Evolutionary conservation across 2,797 vertebrate genomes (phyloP), one percentile per base, ranked within the genome.

Genomic region (Aldrovandia affinis): DNA sequence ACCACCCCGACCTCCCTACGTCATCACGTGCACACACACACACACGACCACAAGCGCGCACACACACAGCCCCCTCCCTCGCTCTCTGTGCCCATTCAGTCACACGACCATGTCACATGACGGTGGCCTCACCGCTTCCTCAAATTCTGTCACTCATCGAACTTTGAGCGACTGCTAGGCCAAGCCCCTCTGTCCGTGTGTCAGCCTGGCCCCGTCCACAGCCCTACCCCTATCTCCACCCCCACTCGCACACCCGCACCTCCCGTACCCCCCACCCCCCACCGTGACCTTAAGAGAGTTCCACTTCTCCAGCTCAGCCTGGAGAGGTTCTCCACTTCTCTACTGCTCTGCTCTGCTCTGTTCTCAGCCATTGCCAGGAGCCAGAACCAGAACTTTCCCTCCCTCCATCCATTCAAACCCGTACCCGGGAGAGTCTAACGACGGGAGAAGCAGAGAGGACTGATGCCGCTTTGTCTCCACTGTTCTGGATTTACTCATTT

Each of bases 141-240:
- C 22, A 47, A 70, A 7, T 9, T n/a, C 39, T 59, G 47, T 82
- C 63, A 83, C 44, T 28, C 73, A 83, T 83, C 65, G 44, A 42
- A 25, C 39, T 55, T 50, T 78, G 73, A 57, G 70, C 81, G 30
- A 57, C 44, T n/a, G 81, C 82, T 77, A 59, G 82, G 70, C 73
- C 82, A 61, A 57, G 70, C 33, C 20, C 36, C 33, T 52, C 73
- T 83, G 82, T 75, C 73, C n/a, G 20, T 47, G 22, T 5, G 63
- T 83, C 50, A 33, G 39, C 50, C 61, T 55, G 50, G 47, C 82
- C 44, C 10, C 15, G 14, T 28, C 25, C 28, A 33, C 2, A 73
- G 15, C 52, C 15, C 9, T 1, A 4, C 9, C 44, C 28, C 2
- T 10, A 12, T 47, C 44, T 47, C 14, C 12, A 2, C 50, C 28